Percentiles rank a stretch among this genome's conserved stretches.
Evolutionary conservation across 2,888 invertebrate species (phyloP).

Genomic region (Microctonus hyperodae): DNA sequence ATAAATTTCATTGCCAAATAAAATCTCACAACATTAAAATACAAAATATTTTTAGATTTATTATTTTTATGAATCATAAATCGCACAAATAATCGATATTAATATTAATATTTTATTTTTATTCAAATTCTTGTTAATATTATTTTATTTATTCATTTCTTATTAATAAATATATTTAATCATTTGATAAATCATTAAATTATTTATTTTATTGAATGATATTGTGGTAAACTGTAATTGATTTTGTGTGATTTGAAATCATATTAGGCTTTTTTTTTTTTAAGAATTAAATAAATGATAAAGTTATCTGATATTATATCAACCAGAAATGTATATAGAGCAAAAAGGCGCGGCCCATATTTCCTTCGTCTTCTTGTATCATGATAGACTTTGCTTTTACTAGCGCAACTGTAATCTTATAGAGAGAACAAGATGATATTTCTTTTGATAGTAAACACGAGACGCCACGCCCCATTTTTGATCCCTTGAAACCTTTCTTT

Average conservation of each 20-base stretch:
- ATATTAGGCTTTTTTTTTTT: too few relatives aligned
- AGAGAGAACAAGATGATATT: background rate
- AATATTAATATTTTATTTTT: too few relatives aligned
- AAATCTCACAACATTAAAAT: background rate
- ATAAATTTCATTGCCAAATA: background rate
- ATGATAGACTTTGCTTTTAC: background rate
- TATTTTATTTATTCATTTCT: too few relatives aligned
- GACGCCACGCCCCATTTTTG: background rate
- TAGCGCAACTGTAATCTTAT: background rate
- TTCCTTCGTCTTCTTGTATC: background rate
- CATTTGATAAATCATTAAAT: too few relatives aligned
- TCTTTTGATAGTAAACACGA: background rate
- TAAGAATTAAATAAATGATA: background rate
- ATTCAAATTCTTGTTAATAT: too few relatives aligned
- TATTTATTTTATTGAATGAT: background rate
- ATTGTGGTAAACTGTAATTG: background rate
- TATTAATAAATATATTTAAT: too few relatives aligned
- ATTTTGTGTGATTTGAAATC: background rate
- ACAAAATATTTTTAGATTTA: background rate
- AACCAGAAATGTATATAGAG: background rate
- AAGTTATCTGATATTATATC: background rate
- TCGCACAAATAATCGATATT: too few relatives aligned
- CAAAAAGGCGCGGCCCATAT: background rate
- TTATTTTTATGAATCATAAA: background rate
- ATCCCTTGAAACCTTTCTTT: background rate